Percentiles rank a stretch among this genome's conserved stretches.
phyloP scores from a whole-genome alignment of 2,113 vertebrate species.

The Neoarius graeffei region DNA sequence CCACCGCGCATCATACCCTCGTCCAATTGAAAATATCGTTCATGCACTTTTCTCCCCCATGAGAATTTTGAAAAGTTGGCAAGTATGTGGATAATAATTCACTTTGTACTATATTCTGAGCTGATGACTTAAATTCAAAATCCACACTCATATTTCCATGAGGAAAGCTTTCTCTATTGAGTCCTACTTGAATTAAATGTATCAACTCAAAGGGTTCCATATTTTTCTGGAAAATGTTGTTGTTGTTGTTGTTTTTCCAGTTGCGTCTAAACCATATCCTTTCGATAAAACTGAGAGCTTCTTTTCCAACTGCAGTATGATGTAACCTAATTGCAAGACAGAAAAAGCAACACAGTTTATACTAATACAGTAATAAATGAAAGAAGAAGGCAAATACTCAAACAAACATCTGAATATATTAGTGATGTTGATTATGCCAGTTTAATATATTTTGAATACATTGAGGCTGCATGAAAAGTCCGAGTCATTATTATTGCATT shows the following conservation, averaged over 20 bases:
- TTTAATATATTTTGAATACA: neutral
- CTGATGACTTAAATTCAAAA: neutral
- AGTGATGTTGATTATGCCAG: neutral
- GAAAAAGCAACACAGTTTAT: neutral
- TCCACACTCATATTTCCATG: neutral
- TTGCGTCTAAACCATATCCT: neutral
- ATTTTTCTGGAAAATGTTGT: neutral
- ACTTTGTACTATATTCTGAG: neutral
- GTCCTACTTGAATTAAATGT: neutral
- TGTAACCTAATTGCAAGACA: constrained; percentile 2
- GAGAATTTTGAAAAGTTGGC: no score
- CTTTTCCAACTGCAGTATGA: neutral
- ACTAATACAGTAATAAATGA: neutral
- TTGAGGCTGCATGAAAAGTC: neutral
- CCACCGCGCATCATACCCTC: no score
- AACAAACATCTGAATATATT: neutral
- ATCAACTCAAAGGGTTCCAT: neutral
- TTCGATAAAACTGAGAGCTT: neutral
- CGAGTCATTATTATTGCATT: neutral
- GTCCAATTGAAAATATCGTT: no score
- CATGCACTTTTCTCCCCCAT: no score
- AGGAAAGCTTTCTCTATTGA: neutral
- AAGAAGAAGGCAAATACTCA: neutral
- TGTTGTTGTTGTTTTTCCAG: neutral
- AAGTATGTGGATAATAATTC: neutral